Conservation (phyloP, 2,888 invertebrate genomes). For the Lycophotia porphyrea region DNA sequence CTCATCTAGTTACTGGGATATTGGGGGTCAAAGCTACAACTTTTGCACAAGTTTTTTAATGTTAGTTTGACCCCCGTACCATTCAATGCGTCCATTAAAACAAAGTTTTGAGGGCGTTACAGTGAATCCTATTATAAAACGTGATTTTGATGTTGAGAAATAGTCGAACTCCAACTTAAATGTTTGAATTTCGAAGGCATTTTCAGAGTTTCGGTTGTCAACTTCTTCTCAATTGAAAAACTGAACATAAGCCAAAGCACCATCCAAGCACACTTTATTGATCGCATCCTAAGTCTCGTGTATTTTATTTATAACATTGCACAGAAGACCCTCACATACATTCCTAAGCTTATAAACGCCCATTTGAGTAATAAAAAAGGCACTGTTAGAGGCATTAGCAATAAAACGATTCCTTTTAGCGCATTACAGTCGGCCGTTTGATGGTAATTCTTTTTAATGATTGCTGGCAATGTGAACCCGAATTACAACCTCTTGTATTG, state of each 20-base stretch:
- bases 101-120: too few relatives aligned
- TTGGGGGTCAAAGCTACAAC: too few relatives aligned
- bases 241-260: neutral
- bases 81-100: too few relatives aligned
- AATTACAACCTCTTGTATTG: neutral
- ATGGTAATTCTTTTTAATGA: conserved; percentile 37
- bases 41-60: too few relatives aligned
- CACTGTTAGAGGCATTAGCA: conserved; percentile 23
- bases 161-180: neutral
- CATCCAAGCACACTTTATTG: neutral
- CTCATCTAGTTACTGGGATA: too few relatives aligned
- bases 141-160: neutral
- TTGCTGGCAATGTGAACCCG: conserved; percentile 6
- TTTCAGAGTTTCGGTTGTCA: neutral
- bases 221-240: neutral
- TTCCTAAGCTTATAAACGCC: conserved; percentile 35
- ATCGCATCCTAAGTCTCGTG: neutral
- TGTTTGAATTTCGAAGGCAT: neutral
- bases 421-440: conserved; percentile 37
- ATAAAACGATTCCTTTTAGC: conserved; percentile 29
- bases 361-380: conserved; percentile 46
- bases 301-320: conserved; percentile 23
- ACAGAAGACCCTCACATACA: conserved; percentile 23
- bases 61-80: too few relatives aligned
- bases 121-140: too few relatives aligned